Conservation (phyloP, 2,113 vertebrate species). For the Theristicus caerulescens region DNA sequence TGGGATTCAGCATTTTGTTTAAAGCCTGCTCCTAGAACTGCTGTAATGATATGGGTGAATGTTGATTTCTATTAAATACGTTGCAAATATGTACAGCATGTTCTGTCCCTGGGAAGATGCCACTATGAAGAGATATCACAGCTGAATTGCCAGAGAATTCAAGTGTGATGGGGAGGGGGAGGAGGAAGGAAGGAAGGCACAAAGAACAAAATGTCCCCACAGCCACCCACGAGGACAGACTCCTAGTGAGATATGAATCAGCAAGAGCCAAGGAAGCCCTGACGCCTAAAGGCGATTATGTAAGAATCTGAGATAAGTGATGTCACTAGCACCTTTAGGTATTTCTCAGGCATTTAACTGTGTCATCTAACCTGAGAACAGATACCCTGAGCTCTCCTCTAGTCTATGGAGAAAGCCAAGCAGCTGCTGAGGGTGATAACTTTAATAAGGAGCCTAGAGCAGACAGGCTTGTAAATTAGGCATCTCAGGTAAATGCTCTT, state of each 20-base stretch:
- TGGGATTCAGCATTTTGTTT: not conserved
- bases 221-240: slow-evolving; percentile 50
- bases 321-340: not conserved
- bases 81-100: slow-evolving; percentile 34
- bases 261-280: slow-evolving; percentile 3
- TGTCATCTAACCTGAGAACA: not conserved
- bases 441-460: not conserved
- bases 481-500: not conserved
- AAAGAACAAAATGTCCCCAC: slow-evolving; percentile 59
- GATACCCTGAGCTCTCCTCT: not conserved
- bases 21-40: not conserved
- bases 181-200: slow-evolving; percentile 37
- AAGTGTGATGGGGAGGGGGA: not conserved
- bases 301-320: slow-evolving; percentile 12
- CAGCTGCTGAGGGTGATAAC: not conserved
- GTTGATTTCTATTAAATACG: slow-evolving; percentile 33
- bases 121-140: not conserved
- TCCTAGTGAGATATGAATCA: slow-evolving; percentile 10
- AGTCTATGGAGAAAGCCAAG: not conserved
- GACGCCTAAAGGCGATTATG: not conserved
- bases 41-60: not conserved
- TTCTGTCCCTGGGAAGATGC: slow-evolving; percentile 57
- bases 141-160: slow-evolving; percentile 41
- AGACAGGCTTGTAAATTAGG: not conserved
- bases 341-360: not conserved